Base-by-base conservation (phyloP, 1,140 invertebrate genomes). In the Nasonia vitripennis region DNA sequence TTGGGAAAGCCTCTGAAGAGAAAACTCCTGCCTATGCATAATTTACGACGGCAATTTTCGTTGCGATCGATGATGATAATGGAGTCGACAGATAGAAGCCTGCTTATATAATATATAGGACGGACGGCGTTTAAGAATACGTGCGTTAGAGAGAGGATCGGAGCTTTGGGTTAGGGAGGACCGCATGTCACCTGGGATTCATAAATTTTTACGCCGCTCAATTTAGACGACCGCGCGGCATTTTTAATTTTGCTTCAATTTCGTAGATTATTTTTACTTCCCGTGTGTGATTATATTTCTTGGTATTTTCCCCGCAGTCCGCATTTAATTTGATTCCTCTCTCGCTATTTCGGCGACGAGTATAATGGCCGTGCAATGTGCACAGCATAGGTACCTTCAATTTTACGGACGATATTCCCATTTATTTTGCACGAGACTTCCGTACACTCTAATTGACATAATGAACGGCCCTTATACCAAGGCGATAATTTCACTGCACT, bases 331-430 rank as follows among this genome's bases (percentile, higher is more conserved):
- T 23, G 17, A 14, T 41, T 23, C 6, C 20, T 11, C 74, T 77
- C 37, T 23, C 17, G 17, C 37, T 20, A n/a, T 77, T 77, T 77
- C 41, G 20, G 45, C n/a, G 9, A 48, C 20, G 37, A 3, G 14
- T 23, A 31, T 77, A 77, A 77, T 51, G 74, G 31, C 45, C 31
- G 17, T 17, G 17, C 20, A 77, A 9, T 11, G 27, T 45, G 20
- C 55, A 80, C 4, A 14, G 37, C 17, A 27, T 27, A 27, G 10
- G 27, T 68, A 11, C 37, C 62, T 70, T 71, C 17, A 68, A 81
- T 81, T 81, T 45, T 70, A n/a, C n/a, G 70, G 74, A 74, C 70
- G 27, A 81, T 81, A 74, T 31, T 81, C 45, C 67, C 70, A 51
- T 81, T 81, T 51, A 51, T 81, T 81, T 9, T 27, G 27, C 27